A percentile compares a stretch with the other conserved stretches of the same genome.
Conservation (phyloP, 2,113 vertebrate genomes). For the Anarrhichthys ocellatus region DNA sequence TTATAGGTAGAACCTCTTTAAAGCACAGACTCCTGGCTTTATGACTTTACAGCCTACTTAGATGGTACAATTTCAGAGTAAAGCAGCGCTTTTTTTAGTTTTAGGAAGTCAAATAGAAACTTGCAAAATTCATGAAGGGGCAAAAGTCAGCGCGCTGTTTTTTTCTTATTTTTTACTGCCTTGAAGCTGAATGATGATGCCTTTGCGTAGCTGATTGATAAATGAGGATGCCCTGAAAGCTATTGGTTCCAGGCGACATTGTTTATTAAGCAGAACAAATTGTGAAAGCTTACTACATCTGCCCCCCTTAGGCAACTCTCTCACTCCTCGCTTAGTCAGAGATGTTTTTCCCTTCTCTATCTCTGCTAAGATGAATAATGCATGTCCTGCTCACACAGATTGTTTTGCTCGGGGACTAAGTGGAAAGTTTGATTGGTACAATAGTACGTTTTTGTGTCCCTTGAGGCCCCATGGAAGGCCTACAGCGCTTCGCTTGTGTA, state of each 20-base stretch:
- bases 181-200: conserved; percentile 20
- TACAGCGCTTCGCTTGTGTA: conserved; percentile 45
- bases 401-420: conserved; percentile 76
- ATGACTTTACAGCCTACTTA: background rate
- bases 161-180: background rate
- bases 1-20: conserved; percentile 10
- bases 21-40: background rate
- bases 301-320: conserved; percentile 50
- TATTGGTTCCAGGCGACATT: conserved; percentile 64
- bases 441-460: conserved; percentile 63
- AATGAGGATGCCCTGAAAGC: conserved; percentile 45
- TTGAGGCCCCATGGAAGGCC: conserved; percentile 45
- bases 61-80: background rate
- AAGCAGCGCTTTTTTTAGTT: conserved; percentile 22
- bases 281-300: conserved; percentile 66
- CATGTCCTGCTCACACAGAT: conserved; percentile 61
- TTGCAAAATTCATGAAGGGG: conserved; percentile 37
- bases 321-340: conserved; percentile 42
- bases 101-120: conserved; percentile 15
- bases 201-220: conserved; percentile 54
- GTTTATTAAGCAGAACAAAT: conserved; percentile 79
- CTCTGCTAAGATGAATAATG: conserved; percentile 71
- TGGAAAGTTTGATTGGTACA: conserved; percentile 69
- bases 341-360: conserved; percentile 47
- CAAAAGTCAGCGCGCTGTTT: conserved; percentile 22